phyloP scores from a whole-genome alignment of 1,140 invertebrate genomes.

The Monomorium pharaonis region DNA sequence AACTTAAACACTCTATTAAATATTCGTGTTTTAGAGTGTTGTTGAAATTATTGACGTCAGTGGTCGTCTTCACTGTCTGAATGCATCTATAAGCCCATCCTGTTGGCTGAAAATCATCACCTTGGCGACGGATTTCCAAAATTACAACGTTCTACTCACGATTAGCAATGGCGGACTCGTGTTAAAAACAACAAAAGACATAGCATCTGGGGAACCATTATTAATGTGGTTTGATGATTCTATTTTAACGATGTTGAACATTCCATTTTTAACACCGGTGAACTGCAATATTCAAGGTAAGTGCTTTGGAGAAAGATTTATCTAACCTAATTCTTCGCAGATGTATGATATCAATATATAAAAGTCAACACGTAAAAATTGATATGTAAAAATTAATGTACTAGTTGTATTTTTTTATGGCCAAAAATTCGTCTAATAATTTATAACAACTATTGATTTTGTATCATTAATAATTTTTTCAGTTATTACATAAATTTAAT shows the following conservation, averaged over 20 bases:
- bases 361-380: too few species aligned
- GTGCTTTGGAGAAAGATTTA: not conserved
- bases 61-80: constrained; percentile 66
- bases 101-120: constrained; percentile 86
- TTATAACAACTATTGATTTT: not conserved
- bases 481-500: not conserved
- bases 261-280: constrained; percentile 92
- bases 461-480: not conserved
- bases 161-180: constrained; percentile 77
- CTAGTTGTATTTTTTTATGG: too few species aligned
- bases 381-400: too few species aligned
- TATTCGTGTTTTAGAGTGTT: not conserved
- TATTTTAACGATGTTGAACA: constrained; percentile 89
- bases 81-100: constrained; percentile 56
- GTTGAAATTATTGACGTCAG: constrained; percentile 71
- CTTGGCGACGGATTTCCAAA: constrained; percentile 89
- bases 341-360: too few species aligned
- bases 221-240: constrained; percentile 93
- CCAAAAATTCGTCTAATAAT: constrained; percentile 11
- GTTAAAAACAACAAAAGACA: constrained; percentile 84
- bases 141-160: constrained; percentile 88
- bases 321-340: not conserved
- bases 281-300: constrained; percentile 92
- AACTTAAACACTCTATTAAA: not conserved
- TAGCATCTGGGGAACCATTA: constrained; percentile 87